Evolutionary conservation across 2,113 vertebrate species (phyloP), one percentile per base, ranked within the genome.

Genomic region (Cinclus mexicanus): DNA sequence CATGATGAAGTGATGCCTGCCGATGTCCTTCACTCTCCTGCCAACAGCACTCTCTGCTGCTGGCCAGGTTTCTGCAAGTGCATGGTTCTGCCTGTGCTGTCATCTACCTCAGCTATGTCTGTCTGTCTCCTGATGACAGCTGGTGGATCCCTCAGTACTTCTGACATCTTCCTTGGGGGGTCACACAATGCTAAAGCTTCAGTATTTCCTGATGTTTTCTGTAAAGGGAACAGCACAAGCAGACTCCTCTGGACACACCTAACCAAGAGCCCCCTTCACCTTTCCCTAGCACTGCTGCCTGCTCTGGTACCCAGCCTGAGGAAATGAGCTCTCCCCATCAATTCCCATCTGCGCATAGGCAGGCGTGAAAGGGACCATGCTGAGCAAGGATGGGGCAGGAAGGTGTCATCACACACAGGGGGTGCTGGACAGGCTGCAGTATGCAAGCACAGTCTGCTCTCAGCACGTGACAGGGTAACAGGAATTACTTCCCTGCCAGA

Each of bases 301-400:
- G 25, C n/a, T 71, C 44, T 29, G 25, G 49, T 37, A 24, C 35
- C 23, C 19, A 69, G 13, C 56, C 57, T 42, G 29, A 17, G 9
- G 35, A 72, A 47, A 31, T 2, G 2, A 83, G 11, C 23, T 26
- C 25, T 61, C n/a, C 22, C 14, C 6, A 0, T 9, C 37, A 1
- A 7, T 50, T 81, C 44, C n/a, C 21, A n/a, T 29, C 44, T 69
- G 19, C 64, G 19, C 71, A 15, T 5, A 63, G 33, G 21, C 12
- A 15, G 19, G 25, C 3, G 5, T 41, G 71, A 56, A 65, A 57
- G 46, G 35, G 25, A 56, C 70, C 10, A 1, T 12, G 60, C 44
- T 46, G 60, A 86, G 67, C 12, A 1, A 64, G 49, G 28, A 69
- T 16, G 60, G 70, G n/a, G 39, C 50, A 69, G 50, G 41, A 79